A percentile compares a stretch with the other conserved stretches of the same genome.
These are phyloP conservation scores for Thamnophis elegans DNA, from an alignment of 2,797 vertebrate species.

Conservation along the genomic window DNA sequence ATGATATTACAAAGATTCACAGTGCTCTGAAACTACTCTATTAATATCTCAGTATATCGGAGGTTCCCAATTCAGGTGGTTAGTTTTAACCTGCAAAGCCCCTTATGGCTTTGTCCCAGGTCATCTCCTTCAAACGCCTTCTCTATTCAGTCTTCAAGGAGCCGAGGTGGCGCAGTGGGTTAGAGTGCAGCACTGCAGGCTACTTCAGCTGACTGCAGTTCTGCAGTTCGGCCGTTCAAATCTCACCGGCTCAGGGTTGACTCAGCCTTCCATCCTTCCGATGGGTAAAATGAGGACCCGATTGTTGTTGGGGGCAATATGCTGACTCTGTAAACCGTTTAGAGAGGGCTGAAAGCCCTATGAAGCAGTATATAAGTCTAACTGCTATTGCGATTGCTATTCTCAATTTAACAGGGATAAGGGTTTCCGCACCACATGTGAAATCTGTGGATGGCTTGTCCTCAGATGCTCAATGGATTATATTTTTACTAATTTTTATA, in stretches of 20 bases:
- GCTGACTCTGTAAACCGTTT: no score
- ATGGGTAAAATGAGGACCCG: no score
- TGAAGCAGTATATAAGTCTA: no score
- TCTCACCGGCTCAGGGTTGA: no score
- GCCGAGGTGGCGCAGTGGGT: no score
- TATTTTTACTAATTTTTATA: background rate
- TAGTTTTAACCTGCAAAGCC: background rate
- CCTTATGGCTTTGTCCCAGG: background rate
- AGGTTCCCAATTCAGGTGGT: background rate
- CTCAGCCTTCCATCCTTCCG: no score
- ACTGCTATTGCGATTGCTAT: no score
- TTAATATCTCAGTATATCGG: background rate
- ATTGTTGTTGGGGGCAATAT: no score
- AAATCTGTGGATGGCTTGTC: background rate
- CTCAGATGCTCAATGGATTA: background rate
- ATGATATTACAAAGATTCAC: background rate
- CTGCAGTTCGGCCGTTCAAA: no score
- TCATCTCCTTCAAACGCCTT: background rate
- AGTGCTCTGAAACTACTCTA: background rate
- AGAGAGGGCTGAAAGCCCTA: no score
- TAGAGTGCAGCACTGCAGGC: no score
- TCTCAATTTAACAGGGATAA: background rate
- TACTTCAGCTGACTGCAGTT: no score
- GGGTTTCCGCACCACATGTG: background rate
- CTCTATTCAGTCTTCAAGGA: background rate